Conservation (phyloP, 2,888 invertebrate genomes). For the Hetaerina titia region DNA sequence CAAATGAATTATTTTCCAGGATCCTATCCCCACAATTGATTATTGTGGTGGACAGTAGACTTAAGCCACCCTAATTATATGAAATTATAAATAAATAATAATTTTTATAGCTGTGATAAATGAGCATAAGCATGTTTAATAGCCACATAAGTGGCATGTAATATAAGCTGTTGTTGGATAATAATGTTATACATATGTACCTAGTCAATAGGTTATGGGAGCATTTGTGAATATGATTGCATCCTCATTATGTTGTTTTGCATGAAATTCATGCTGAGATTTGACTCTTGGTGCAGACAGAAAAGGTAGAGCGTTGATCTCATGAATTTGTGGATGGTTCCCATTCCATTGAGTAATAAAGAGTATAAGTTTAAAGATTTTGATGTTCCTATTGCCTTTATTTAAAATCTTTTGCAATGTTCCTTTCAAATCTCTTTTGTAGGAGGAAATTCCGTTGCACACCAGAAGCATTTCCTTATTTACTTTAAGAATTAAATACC, state of each 20-base stretch:
- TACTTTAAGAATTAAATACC: not conserved
- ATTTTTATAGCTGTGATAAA: constrained; percentile 61
- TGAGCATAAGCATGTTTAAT: not conserved
- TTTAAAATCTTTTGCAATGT: constrained; percentile 39
- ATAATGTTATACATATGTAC: constrained; percentile 50
- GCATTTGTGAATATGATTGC: constrained; percentile 30
- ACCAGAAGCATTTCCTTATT: not conserved
- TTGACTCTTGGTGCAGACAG: constrained; percentile 4
- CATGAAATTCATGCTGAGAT: not conserved
- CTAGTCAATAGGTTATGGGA: constrained; percentile 57
- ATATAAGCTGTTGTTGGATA: constrained; percentile 22
- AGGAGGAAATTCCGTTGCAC: not conserved
- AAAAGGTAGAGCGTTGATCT: constrained; percentile 46
- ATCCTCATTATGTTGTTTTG: constrained; percentile 32
- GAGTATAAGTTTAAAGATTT: constrained; percentile 26
- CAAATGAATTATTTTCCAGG: constrained; percentile 56
- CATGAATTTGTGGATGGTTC: constrained; percentile 17
- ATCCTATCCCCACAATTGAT: constrained; percentile 44
- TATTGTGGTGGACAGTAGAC: not conserved
- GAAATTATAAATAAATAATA: not conserved
- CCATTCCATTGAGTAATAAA: constrained; percentile 35
- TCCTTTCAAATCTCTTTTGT: not conserved
- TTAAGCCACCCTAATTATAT: constrained; percentile 12
- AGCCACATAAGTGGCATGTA: constrained; percentile 2
- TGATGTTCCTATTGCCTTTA: constrained; percentile 58